A percentile compares a stretch with the other conserved stretches of the same genome.
Conservation (phyloP, 2,797 vertebrate species). For the Neosilurus mollespiculum region DNA sequence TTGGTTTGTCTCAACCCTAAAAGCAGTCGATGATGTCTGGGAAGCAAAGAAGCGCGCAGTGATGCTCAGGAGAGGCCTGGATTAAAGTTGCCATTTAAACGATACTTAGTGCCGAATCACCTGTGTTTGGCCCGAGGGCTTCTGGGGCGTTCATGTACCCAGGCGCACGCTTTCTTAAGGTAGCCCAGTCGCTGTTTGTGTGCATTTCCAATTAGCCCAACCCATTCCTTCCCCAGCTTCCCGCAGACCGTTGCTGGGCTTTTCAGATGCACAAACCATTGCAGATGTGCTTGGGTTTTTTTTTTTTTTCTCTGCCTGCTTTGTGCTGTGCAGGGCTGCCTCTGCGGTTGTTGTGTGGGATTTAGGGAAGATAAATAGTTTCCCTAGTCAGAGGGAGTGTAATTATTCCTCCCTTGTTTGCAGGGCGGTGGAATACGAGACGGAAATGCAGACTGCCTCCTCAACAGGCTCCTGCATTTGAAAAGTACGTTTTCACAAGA, state of each 20-base stretch:
- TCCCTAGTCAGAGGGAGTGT: slow-evolving; percentile 49
- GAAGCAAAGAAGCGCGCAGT: slow-evolving; percentile 14
- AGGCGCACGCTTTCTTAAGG: slow-evolving; percentile 4
- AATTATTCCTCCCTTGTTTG: slow-evolving; percentile 53
- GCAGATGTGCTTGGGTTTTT: slow-evolving; percentile 47
- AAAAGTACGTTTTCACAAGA: slow-evolving; percentile 34
- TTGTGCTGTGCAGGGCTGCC: slow-evolving; percentile 3
- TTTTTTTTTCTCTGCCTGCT: background rate
- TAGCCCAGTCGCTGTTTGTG: slow-evolving; percentile 31
- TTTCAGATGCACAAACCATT: slow-evolving; percentile 36
- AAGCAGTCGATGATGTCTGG: slow-evolving; percentile 28
- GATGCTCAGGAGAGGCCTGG: slow-evolving; percentile 25
- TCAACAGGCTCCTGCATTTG: slow-evolving; percentile 48
- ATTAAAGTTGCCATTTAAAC: slow-evolving; percentile 48
- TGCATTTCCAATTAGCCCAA: slow-evolving; percentile 40
- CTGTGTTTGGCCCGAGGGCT: slow-evolving; percentile 35
- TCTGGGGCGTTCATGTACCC: background rate
- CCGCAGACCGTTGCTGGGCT: slow-evolving; percentile 22
- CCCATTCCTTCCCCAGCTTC: background rate
- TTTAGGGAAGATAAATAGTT: slow-evolving; percentile 55
- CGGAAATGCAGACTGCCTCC: slow-evolving; percentile 42
- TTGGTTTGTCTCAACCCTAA: slow-evolving; percentile 39
- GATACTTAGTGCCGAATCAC: slow-evolving; percentile 33
- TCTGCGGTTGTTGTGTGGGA: slow-evolving; percentile 41
- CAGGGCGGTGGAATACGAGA: slow-evolving; percentile 30